These are phyloP conservation scores for Ctenochaetus hawaiiensis DNA, from an alignment of 2,797 vertebrate species.

Conservation along the genomic window DNA sequence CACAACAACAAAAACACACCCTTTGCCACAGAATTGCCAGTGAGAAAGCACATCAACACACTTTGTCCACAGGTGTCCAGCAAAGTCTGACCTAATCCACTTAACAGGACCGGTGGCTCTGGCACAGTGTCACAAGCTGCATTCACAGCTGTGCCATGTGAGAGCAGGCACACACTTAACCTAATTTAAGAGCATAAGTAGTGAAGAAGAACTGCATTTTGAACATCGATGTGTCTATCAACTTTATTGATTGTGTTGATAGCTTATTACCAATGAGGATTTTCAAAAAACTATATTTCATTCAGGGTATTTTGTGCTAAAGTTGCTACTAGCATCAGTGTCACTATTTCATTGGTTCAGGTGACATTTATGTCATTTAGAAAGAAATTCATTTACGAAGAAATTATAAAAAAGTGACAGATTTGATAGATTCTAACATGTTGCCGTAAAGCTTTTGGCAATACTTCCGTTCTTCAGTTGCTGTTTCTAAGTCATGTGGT, in stretches of 20 bases:
- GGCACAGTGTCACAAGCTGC: slow-evolving; percentile 41
- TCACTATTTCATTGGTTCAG: slow-evolving; percentile 2
- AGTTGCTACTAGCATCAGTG: no score
- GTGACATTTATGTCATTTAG: background rate
- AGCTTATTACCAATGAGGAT: background rate
- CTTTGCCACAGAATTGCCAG: background rate
- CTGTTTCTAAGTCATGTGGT: background rate
- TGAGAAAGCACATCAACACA: background rate
- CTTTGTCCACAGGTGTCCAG: slow-evolving; percentile 38
- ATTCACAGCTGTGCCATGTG: slow-evolving; percentile 38
- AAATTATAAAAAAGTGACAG: background rate
- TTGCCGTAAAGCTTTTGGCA: background rate
- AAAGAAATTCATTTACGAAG: background rate
- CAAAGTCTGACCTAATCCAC: slow-evolving; percentile 48
- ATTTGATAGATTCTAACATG: background rate
- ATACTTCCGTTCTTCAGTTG: background rate
- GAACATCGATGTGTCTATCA: background rate
- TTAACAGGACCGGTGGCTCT: slow-evolving; percentile 42
- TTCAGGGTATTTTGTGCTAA: background rate
- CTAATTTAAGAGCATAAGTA: slow-evolving; percentile 15
- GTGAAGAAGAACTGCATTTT: background rate
- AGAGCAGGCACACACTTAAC: slow-evolving; percentile 19
- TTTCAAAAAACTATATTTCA: background rate
- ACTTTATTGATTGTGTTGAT: background rate
- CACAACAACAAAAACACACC: slow-evolving; percentile 7